Conservation (phyloP, 2,888 invertebrate genomes). For the Ochropleura leucogaster region DNA sequence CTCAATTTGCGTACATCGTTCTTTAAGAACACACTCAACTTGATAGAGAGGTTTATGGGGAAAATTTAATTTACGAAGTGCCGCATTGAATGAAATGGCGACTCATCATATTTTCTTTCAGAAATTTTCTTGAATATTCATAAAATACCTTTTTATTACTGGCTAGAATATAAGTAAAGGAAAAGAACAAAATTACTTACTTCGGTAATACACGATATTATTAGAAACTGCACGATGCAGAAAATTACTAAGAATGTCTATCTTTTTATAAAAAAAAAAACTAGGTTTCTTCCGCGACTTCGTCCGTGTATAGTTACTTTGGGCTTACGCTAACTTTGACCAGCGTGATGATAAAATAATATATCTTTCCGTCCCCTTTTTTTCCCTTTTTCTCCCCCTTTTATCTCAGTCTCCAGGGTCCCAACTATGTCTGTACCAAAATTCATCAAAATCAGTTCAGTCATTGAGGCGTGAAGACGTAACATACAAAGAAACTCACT, state of each 20-base stretch:
- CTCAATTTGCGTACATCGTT: background rate
- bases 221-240: background rate
- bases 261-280: background rate
- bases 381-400: too few species aligned
- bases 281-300: too few species aligned
- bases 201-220: background rate
- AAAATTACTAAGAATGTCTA: background rate
- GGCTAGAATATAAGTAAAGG: background rate
- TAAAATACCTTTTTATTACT: background rate
- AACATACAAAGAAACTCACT: too few species aligned
- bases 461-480: too few species aligned
- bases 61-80: background rate
- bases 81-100: slow-evolving; percentile 4
- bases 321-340: too few species aligned
- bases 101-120: background rate
- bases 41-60: background rate
- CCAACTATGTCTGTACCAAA: too few species aligned
- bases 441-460: too few species aligned
- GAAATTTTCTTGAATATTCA: background rate
- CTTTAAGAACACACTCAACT: background rate
- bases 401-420: too few species aligned
- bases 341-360: too few species aligned
- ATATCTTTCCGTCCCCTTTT: too few species aligned
- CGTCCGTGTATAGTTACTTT: too few species aligned
- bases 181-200: background rate